phyloP scores from a whole-genome alignment of 2,888 invertebrate genomes.

The Brenthis ino region DNA sequence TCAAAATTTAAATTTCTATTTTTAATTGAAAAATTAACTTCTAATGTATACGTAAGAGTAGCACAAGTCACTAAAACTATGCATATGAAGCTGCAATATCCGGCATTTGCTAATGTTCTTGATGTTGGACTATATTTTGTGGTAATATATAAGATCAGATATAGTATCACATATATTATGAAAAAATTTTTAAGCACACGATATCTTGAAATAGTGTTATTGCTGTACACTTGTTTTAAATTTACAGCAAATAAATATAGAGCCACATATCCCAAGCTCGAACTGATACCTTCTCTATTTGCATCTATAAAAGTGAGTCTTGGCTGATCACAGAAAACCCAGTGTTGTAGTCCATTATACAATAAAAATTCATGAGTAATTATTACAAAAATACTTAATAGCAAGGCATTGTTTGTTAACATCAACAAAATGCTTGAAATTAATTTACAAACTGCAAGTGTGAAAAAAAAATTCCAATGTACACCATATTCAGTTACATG shows the following conservation, averaged over 20 bases:
- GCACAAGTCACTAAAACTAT: conserved; percentile 83
- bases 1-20: conserved; percentile 43
- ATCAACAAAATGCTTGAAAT: conserved; percentile 84
- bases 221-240: conserved; percentile 80
- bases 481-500: conserved; percentile 96
- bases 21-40: conserved; percentile 68
- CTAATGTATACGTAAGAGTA: conserved; percentile 79
- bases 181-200: conserved; percentile 47
- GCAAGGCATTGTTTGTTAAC: conserved; percentile 76
- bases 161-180: conserved; percentile 54
- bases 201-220: conserved; percentile 53
- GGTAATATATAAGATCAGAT: conserved; percentile 71
- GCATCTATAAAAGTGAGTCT: conserved; percentile 87
- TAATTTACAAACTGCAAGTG: conserved; percentile 91
- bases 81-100: conserved; percentile 90
- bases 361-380: conserved; percentile 86
- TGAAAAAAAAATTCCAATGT: conserved; percentile 99
- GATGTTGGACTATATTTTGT: conserved; percentile 84
- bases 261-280: conserved; percentile 91
- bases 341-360: conserved; percentile 84
- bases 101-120: conserved; percentile 91
- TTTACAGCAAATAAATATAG: conserved; percentile 90
- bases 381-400: conserved; percentile 81
- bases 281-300: conserved; percentile 95
- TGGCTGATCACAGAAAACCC: conserved; percentile 84